Conservation (phyloP, 2,797 vertebrate species). For the Melanotaenia trifasciata region DNA sequence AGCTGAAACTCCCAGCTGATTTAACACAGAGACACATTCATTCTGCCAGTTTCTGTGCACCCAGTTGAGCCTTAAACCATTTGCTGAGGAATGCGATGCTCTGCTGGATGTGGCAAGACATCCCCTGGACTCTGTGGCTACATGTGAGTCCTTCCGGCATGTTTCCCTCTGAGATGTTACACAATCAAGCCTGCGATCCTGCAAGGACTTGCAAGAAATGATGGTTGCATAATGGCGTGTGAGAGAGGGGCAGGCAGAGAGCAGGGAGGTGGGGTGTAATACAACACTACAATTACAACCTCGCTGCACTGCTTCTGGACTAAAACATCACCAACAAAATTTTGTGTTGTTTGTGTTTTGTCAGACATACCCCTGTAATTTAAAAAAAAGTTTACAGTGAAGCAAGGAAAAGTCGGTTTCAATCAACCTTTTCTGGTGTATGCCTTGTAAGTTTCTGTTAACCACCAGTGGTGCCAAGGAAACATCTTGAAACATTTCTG, state of each 20-base stretch:
- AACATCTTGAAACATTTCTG: slow-evolving; percentile 16
- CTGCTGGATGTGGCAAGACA: background rate
- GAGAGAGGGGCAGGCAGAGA: slow-evolving; percentile 28
- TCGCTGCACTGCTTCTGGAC: slow-evolving; percentile 17
- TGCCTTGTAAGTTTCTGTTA: background rate
- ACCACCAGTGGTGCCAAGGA: slow-evolving; percentile 5
- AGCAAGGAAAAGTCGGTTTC: slow-evolving; percentile 4
- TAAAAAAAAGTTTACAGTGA: background rate
- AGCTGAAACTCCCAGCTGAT: slow-evolving; percentile 9
- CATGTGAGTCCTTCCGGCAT: slow-evolving; percentile 39
- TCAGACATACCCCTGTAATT: slow-evolving; percentile 19
- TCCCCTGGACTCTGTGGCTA: slow-evolving; percentile 2
- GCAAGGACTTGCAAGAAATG: slow-evolving; percentile 67
- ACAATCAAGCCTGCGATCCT: slow-evolving; percentile 66
- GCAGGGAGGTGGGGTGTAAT: slow-evolving; percentile 1
- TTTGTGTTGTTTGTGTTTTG: slow-evolving; percentile 13
- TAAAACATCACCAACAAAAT: background rate
- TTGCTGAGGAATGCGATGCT: background rate
- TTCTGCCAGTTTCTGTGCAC: background rate
- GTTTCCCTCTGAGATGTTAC: slow-evolving; percentile 60
- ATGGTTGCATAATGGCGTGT: slow-evolving; percentile 63
- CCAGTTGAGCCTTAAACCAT: slow-evolving; percentile 7
- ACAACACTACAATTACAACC: slow-evolving; percentile 49
- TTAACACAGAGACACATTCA: slow-evolving; percentile 27
- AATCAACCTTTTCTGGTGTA: slow-evolving; percentile 1